These are phyloP conservation scores for Portevinia maculata DNA, from an alignment of 2,888 invertebrate species.

Conservation along the genomic window DNA sequence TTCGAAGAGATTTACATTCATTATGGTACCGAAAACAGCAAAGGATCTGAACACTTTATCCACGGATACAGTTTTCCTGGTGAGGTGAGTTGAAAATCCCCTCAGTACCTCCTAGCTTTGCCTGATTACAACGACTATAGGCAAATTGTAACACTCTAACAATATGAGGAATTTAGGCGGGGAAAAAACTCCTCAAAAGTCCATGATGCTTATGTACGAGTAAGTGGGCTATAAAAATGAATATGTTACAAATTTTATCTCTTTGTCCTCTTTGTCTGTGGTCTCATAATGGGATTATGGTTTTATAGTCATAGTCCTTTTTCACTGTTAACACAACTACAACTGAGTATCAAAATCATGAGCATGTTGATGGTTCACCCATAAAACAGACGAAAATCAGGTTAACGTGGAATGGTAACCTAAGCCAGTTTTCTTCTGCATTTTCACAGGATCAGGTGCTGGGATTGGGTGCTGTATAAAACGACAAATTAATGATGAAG, in stretches of 20 bases:
- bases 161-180: slow-evolving; percentile 14
- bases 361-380: slow-evolving; percentile 28
- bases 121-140: background rate
- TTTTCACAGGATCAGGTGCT: slow-evolving; percentile 53
- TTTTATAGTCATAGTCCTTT: slow-evolving; percentile 58
- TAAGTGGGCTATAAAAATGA: slow-evolving; percentile 60
- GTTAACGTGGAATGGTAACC: slow-evolving; percentile 32
- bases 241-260: slow-evolving; percentile 65
- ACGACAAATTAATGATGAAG: slow-evolving; percentile 53
- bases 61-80: slow-evolving; percentile 98
- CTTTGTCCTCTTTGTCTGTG: slow-evolving; percentile 62
- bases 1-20: slow-evolving; percentile 98
- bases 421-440: slow-evolving; percentile 14
- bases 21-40: slow-evolving; percentile 93
- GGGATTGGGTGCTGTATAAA: background rate
- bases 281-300: slow-evolving; percentile 68
- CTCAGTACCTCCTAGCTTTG: background rate
- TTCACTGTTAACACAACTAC: slow-evolving; percentile 49
- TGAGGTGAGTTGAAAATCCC: slow-evolving; percentile 88
- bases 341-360: background rate
- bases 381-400: slow-evolving; percentile 29
- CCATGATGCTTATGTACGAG: too few species aligned
- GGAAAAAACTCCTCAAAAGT: background rate
- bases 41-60: slow-evolving; percentile 98
- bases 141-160: slow-evolving; percentile 20